These are phyloP conservation scores for Unio delphinus DNA, from an alignment of 2,888 invertebrate species.

Conservation along the genomic window DNA sequence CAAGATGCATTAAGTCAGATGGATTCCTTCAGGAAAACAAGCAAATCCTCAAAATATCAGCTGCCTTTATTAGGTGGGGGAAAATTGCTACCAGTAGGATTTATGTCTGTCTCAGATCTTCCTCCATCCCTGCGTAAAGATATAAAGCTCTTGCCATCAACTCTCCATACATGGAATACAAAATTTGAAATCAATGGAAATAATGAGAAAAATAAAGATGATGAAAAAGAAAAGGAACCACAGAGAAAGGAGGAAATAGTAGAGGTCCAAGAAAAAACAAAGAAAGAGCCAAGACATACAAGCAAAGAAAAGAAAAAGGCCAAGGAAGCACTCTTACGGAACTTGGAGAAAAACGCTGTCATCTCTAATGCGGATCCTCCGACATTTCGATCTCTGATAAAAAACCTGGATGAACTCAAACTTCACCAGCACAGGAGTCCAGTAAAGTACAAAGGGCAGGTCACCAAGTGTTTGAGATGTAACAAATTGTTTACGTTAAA, in stretches of 20 bases:
- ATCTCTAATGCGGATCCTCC: slow-evolving; percentile 20
- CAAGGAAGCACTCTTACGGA: slow-evolving; percentile 16
- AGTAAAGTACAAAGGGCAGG: slow-evolving; percentile 46
- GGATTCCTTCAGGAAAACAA: slow-evolving; percentile 45
- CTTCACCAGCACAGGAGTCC: slow-evolving; percentile 24
- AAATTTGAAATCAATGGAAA: slow-evolving; percentile 32
- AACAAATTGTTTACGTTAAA: slow-evolving; percentile 60
- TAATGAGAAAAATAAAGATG: slow-evolving; percentile 12
- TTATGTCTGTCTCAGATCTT: slow-evolving; percentile 21
- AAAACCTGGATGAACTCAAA: slow-evolving; percentile 44
- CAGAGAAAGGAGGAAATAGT: slow-evolving; percentile 11
- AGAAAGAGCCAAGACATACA: slow-evolving; percentile 22
- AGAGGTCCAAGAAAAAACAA: slow-evolving; percentile 17
- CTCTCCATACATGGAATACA: slow-evolving; percentile 35
- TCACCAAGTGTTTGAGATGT: slow-evolving; percentile 65
- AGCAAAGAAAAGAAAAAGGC: slow-evolving; percentile 22
- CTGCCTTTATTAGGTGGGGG: slow-evolving; percentile 25
- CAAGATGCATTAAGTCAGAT: slow-evolving; percentile 56
- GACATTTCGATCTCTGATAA: slow-evolving; percentile 43
- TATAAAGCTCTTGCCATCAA: slow-evolving; percentile 39
- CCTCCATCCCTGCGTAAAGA: slow-evolving; percentile 28
- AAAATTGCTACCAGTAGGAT: slow-evolving; percentile 15
- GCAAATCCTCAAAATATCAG: slow-evolving; percentile 23
- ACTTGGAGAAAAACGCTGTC: slow-evolving; percentile 15
- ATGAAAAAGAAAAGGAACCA: slow-evolving; percentile 8